Percentiles rank a stretch among this genome's conserved stretches.
These are phyloP conservation scores for Tachina grossa DNA, from an alignment of 2,888 invertebrate species.

Conservation along the genomic window DNA sequence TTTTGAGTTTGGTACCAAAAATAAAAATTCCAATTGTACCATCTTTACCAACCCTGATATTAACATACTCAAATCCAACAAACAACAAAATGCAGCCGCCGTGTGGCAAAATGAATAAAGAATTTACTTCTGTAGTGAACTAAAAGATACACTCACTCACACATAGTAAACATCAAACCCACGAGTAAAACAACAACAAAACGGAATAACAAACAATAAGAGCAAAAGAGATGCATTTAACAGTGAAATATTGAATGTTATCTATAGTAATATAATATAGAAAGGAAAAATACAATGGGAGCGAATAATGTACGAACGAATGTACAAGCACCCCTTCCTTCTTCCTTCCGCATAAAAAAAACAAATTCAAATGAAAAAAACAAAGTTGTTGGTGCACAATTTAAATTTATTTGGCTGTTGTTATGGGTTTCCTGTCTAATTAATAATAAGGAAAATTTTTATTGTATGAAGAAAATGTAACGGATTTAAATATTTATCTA, in stretches of 20 bases:
- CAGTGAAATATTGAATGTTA: slow-evolving; percentile 63
- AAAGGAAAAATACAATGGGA: slow-evolving; percentile 71
- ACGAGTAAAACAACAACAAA: slow-evolving; percentile 41
- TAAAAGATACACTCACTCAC: slow-evolving; percentile 42
- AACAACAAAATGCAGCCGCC: slow-evolving; percentile 60
- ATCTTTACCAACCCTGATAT: no score
- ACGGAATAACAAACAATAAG: slow-evolving; percentile 48
- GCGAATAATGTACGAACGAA: slow-evolving; percentile 57
- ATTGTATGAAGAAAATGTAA: slow-evolving; percentile 36
- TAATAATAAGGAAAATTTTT: slow-evolving; percentile 60
- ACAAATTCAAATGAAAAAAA: slow-evolving; percentile 33
- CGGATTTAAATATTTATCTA: slow-evolving; percentile 38
- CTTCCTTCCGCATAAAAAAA: slow-evolving; percentile 68
- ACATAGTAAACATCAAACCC: slow-evolving; percentile 5
- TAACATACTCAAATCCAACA: slow-evolving; percentile 31
- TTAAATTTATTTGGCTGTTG: slow-evolving; percentile 64
- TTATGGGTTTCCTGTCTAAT: slow-evolving; percentile 72
- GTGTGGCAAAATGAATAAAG: slow-evolving; percentile 63
- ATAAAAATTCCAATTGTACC: no score
- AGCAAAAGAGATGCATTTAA: slow-evolving; percentile 65
- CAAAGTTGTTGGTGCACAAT: slow-evolving; percentile 69
- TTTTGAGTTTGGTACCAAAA: no score
- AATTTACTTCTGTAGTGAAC: slow-evolving; percentile 61
- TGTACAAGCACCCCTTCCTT: slow-evolving; percentile 72
- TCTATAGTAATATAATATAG: slow-evolving; percentile 54